Conservation (phyloP, 92 coral and sea anemone species). For the Epizoanthus scotinus region DNA sequence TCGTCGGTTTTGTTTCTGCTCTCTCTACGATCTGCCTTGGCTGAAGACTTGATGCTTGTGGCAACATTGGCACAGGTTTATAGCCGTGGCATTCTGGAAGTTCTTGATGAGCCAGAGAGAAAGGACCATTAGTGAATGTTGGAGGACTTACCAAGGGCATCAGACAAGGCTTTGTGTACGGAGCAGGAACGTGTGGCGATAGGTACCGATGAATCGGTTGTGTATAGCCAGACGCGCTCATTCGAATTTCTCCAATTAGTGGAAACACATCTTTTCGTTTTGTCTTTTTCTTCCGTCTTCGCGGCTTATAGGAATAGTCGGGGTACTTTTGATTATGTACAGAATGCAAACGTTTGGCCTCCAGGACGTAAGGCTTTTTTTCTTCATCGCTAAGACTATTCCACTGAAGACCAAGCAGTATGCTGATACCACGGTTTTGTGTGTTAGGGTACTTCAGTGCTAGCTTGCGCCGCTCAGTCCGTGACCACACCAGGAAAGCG, state of each 20-base stretch:
- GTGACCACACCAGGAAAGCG: constrained; percentile 93
- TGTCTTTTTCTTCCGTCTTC: constrained; percentile 74
- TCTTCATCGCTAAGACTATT: constrained; percentile 89
- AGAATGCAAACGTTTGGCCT: constrained; percentile 83
- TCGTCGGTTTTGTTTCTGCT: constrained; percentile 51
- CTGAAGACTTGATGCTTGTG: constrained; percentile 68
- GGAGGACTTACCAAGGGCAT: constrained; percentile 72
- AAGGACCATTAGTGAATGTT: constrained; percentile 52
- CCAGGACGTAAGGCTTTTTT: constrained; percentile 82
- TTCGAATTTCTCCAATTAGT: constrained; percentile 67
- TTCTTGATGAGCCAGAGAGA: constrained; percentile 46
- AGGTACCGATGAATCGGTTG: constrained; percentile 83
- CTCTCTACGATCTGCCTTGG: constrained; percentile 64
- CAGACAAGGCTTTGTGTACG: constrained; percentile 75
- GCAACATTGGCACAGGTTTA: constrained; percentile 67
- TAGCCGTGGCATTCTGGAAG: constrained; percentile 70
- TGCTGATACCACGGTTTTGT: constrained; percentile 92
- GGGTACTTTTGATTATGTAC: constrained; percentile 94
- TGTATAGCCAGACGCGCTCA: constrained; percentile 64
- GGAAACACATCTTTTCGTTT: constrained; percentile 73
- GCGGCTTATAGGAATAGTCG: constrained; percentile 86
- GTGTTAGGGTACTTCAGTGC: constrained; percentile 92
- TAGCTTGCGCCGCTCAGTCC: constrained; percentile 88
- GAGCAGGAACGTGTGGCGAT: constrained; percentile 78
- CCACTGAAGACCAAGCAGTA: constrained; percentile 90